Evolutionary conservation across 2,888 invertebrate genomes (phyloP).

Genomic region (Tenodera sinensis): DNA sequence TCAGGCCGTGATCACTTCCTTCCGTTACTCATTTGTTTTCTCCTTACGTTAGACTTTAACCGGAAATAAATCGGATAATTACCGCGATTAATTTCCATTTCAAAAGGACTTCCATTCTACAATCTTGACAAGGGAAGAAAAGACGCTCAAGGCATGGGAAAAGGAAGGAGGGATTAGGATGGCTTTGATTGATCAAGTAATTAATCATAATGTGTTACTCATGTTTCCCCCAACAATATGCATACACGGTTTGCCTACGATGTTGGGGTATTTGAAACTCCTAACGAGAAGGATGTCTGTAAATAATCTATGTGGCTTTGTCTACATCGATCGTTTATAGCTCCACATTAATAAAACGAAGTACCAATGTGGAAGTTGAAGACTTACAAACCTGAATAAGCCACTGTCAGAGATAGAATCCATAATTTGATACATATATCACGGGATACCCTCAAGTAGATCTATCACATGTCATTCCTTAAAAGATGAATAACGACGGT

Average conservation of each 20-base stretch:
- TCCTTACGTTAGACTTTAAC: background rate
- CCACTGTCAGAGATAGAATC: no score
- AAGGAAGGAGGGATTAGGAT: slow-evolving; percentile 18
- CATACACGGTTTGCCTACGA: background rate
- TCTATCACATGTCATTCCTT: no score
- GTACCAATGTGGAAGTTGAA: no score
- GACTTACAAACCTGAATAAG: no score
- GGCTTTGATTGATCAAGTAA: slow-evolving; percentile 31
- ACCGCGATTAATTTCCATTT: slow-evolving; percentile 31
- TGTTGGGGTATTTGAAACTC: background rate
- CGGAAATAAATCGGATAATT: slow-evolving; percentile 29
- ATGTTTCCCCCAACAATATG: background rate
- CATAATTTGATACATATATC: no score
- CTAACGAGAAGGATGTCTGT: no score
- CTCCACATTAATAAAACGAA: no score
- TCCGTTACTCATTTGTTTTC: background rate
- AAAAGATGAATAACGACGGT: no score
- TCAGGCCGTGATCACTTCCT: slow-evolving; percentile 10
- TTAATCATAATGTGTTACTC: slow-evolving; percentile 28
- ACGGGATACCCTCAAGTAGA: no score
- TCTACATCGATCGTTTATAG: no score
- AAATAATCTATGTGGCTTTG: no score
- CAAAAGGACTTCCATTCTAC: slow-evolving; percentile 15
- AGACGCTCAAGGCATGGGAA: background rate
- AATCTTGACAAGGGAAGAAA: background rate